Evolutionary conservation across 2,113 vertebrate species (phyloP).

Genomic region (Meles meles): DNA sequence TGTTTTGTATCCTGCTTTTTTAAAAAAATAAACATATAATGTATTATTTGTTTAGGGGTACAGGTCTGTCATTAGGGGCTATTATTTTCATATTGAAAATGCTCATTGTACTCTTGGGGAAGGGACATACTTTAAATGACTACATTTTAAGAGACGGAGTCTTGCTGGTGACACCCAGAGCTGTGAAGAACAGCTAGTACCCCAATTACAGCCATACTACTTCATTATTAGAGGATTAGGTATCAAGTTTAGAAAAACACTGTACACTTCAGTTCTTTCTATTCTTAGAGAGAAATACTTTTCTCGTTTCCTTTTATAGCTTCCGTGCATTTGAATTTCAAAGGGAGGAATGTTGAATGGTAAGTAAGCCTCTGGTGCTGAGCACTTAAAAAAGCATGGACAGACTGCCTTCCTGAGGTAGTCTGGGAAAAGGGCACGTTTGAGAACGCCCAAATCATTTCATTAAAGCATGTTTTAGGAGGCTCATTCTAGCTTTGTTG

Average conservation of each 20-base stretch:
- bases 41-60: neutral
- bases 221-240: constrained; percentile 6
- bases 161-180: neutral
- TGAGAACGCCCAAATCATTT: neutral
- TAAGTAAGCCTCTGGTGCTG: neutral
- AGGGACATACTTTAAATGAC: neutral
- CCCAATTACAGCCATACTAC: neutral
- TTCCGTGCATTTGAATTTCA: constrained; percentile 20
- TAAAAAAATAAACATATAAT: neutral
- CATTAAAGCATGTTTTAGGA: neutral
- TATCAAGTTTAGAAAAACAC: neutral
- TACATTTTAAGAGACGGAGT: neutral
- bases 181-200: neutral
- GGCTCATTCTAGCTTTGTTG: neutral
- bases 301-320: neutral
- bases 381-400: neutral
- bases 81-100: neutral
- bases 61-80: neutral
- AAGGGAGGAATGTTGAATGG: neutral
- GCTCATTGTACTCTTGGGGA: neutral
- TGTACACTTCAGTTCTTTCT: neutral
- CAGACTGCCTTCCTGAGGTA: neutral
- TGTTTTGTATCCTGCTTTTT: neutral
- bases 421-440: neutral
- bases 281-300: neutral